Evolutionary conservation across 2,113 vertebrate genomes (phyloP).

Genomic region (Peromyscus polionotus): DNA sequence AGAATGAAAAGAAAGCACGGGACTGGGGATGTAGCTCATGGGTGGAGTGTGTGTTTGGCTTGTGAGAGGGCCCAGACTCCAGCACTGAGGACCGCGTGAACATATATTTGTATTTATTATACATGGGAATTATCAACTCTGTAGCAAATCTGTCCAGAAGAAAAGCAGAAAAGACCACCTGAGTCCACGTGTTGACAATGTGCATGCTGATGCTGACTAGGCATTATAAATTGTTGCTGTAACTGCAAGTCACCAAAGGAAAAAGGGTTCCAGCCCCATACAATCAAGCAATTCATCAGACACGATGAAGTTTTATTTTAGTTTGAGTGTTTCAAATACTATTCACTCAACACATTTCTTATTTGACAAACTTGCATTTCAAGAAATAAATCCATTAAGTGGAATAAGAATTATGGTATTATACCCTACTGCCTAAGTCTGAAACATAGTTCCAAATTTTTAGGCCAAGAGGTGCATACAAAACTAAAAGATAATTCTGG

Average conservation of each 20-base stretch:
- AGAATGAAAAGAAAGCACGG: not conserved
- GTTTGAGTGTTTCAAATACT: not conserved
- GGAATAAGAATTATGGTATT: constrained; percentile 5
- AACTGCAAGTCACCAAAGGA: not conserved
- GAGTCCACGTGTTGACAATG: not conserved
- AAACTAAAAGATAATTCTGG: not conserved
- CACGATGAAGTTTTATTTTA: not conserved
- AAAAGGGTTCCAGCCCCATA: not conserved
- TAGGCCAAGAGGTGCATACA: not conserved
- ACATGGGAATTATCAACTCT: not conserved
- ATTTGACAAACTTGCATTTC: constrained; percentile 12
- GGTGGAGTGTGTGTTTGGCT: not conserved
- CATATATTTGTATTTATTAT: not conserved
- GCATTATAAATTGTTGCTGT: not conserved
- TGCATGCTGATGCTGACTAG: not conserved
- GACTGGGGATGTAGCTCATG: not conserved
- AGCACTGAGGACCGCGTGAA: not conserved
- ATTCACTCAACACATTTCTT: not conserved
- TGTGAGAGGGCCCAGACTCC: not conserved
- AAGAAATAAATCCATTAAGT: constrained; percentile 19
- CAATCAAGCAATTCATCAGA: not conserved
- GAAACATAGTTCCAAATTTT: not conserved
- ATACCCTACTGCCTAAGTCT: rapidly evolving
- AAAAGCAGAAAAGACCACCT: not conserved
- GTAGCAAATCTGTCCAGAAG: not conserved